Base-by-base conservation (phyloP, 37 sponge, comb jelly and placozoan species). In the Aplysina aerophoba region DNA sequence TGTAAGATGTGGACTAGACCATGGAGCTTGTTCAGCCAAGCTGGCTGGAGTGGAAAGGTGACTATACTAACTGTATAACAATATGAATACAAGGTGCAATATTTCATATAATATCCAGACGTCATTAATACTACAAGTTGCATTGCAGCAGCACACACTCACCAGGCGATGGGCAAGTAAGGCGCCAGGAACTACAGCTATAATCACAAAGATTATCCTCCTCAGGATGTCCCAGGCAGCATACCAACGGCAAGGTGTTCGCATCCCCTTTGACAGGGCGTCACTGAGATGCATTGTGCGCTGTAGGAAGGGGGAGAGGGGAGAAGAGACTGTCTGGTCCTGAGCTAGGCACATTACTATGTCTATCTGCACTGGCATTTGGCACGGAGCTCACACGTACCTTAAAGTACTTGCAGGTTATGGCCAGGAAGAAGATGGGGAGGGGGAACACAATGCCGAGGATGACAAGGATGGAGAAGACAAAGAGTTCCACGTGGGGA, bases 391-490 rank as follows among this genome's bases (percentile, higher is more conserved):
- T 11, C 8, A 44, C 8, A 75, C 61, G 17, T 24, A 87, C 88
- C 59, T 81, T 82, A 21, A 82, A 87, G n/a, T 39, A 21, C 53
- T 75, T 75, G 24, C 44, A 50, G 21, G 78, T 75, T 53, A 75
- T 75, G n/a, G 41, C 50, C 20, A 50, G 0, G 38, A 75, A n/a
- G 21, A 75, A 17, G n/a, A 75, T 4, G 17, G 78, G 78, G 2
- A 36, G 22, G 2, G 50, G 50, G 39, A 11, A 20, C 15, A 36
- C 37, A 36, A 75, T 24, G 39, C 21, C 11, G n/a, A 75, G 44
- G 24, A 39, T 40, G 24, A 75, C n/a, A 0, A 75, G 15, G 15
- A 75, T 17, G 21, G 78, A 39, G n/a, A 75, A 24, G 21, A 75
- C 37, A 16, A 75, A 41, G 38, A 30, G 40, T 19, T 40, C 38